These are phyloP conservation scores for Drosophila bocqueti DNA, from an alignment of 1,140 invertebrate genomes.

Conservation along the genomic window DNA sequence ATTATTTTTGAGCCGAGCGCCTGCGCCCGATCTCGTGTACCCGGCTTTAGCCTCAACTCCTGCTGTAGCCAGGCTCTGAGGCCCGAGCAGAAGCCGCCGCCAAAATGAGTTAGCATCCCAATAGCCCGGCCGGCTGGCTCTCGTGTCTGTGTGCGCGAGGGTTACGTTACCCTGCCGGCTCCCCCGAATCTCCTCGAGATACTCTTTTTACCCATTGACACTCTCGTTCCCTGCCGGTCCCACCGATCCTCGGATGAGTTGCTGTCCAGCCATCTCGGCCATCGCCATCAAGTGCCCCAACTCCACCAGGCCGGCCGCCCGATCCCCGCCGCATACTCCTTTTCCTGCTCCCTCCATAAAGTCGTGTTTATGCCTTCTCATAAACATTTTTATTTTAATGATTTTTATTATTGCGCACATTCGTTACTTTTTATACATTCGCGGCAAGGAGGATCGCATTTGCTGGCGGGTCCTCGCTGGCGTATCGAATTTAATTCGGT, in stretches of 20 bases:
- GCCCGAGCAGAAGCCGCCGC: slow-evolving; percentile 62
- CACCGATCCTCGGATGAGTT: slow-evolving; percentile 16
- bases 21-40: slow-evolving; percentile 48
- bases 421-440: slow-evolving; percentile 80
- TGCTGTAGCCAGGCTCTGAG: slow-evolving; percentile 15
- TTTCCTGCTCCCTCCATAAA: slow-evolving; percentile 47
- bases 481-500: slow-evolving; percentile 41
- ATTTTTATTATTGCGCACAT: slow-evolving; percentile 84
- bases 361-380: slow-evolving; percentile 82
- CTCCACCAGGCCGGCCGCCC: slow-evolving; percentile 4
- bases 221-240: slow-evolving; percentile 7
- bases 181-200: slow-evolving; percentile 51
- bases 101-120: slow-evolving; percentile 82
- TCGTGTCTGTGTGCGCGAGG: slow-evolving; percentile 20
- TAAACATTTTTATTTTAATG: slow-evolving; percentile 84
- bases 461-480: slow-evolving; percentile 5
- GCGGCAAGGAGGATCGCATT: slow-evolving; percentile 53
- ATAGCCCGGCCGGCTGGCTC: slow-evolving; percentile 39
- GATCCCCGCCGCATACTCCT: slow-evolving; percentile 11
- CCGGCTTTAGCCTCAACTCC: slow-evolving; percentile 21
- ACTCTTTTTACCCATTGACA: slow-evolving; percentile 74
- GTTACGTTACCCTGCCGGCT: slow-evolving; percentile 24
- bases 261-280: slow-evolving; percentile 23
- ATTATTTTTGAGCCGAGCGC: slow-evolving; percentile 83
- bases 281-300: slow-evolving; percentile 67